Base-by-base conservation (phyloP, 2,888 invertebrate genomes). In the Ferrisia virgata region DNA sequence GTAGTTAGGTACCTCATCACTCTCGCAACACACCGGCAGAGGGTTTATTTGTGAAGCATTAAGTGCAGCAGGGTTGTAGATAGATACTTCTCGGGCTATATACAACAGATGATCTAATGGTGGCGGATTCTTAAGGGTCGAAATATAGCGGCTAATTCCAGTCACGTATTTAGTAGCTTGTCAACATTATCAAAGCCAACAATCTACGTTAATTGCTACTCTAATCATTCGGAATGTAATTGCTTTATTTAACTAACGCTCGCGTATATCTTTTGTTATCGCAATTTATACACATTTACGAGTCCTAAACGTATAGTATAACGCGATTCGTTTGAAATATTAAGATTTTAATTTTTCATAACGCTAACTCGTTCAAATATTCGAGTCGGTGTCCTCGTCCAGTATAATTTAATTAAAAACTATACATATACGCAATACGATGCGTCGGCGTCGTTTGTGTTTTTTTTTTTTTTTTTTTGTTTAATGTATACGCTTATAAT, bases 161-260 rank as follows among this genome's bases (percentile, higher is more conserved):
- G 72, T 76, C 72, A 76, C 72, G 72, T 76, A 76, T 36, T 76
- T 76, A 64, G 64, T n/a, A 76, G 72, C 33, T 76, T 76, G 72
- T 76, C 72, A 76, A 76, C 72, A 76, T 76, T 76, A 76, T 76
- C 72, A 36, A 76, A 76, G 36, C 72, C 72, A 76, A 76, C 72
- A 76, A 76, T 76, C 72, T 76, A 76, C 72, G 72, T 36, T 76
- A 76, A 76, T 76, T 76, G 36, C 72, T 36, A 18, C 72, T 76
- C 72, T 76, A 76, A 76, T 76, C 72, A 76, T 76, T 76, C 36
- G 36, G 72, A 76, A 76, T 76, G 72, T 76, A 76, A 76, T 69
- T 76, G 33, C 72, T 36, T 76, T 31, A 31, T 69, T 69, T 33
- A 36, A 76, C 33, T 76, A 33, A 36, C 31, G 31, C 31, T 22